These are phyloP conservation scores for Phaenicophaeus curvirostris DNA, from an alignment of 2,797 vertebrate genomes.

Conservation along the genomic window DNA sequence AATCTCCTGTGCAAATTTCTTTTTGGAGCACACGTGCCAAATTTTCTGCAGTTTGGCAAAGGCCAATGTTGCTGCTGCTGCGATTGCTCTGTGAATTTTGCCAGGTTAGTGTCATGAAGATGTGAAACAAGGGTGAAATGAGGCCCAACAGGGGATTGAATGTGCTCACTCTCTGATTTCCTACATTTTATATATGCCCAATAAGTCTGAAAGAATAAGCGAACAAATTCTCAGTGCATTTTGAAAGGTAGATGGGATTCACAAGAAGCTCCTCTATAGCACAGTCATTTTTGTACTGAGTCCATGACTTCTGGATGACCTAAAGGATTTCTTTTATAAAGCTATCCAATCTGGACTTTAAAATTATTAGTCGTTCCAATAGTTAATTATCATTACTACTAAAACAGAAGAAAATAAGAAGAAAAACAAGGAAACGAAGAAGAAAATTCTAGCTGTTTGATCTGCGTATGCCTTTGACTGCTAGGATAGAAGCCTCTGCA, in stretches of 20 bases:
- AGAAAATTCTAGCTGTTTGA: neutral
- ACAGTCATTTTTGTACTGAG: neutral
- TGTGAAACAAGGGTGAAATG: neutral
- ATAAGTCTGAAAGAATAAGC: neutral
- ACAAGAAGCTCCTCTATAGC: neutral
- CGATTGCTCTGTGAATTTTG: slow-evolving; percentile 32
- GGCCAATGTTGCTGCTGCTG: neutral
- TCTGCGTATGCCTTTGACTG: neutral
- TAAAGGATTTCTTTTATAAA: neutral
- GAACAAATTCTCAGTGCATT: neutral
- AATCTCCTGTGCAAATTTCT: neutral
- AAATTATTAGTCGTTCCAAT: neutral
- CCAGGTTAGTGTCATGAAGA: slow-evolving; percentile 12
- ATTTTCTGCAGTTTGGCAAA: slow-evolving; percentile 20
- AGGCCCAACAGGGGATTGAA: neutral
- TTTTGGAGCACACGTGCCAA: neutral
- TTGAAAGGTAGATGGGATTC: neutral
- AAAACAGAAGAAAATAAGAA: neutral
- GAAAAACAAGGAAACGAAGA: neutral
- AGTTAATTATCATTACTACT: neutral
- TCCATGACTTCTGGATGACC: neutral
- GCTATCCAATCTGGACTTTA: neutral
- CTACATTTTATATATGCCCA: neutral
- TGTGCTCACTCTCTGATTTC: neutral
- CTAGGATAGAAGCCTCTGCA: neutral